Base-by-base conservation (phyloP, 2,113 vertebrate genomes). In the Plectropomus leopardus region DNA sequence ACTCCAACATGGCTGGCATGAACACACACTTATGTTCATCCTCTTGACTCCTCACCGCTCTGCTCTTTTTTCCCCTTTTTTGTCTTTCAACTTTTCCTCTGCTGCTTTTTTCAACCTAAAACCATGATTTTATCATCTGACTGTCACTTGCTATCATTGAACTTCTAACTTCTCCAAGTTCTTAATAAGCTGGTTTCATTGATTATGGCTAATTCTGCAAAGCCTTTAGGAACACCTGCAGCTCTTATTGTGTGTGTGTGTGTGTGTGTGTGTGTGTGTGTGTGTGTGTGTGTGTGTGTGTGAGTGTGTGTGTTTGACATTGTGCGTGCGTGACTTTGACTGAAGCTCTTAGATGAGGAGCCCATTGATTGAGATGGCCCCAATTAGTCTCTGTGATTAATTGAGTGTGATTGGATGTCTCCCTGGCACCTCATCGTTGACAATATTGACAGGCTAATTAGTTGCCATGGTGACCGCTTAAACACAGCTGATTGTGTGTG, bases 331-430 rank as follows among this genome's bases (percentile, higher is more conserved):
- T 63, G 60, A 79, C 84, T 89, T 90, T 90, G 86, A 89, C 75
- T 84, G 86, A 88, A 82, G 77, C 59, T 70, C 78, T 82, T 81
- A 76, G 76, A 92, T 85, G 88, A 90, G 58, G 40, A 81, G 84
- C 78, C 82, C 78, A 90, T 87, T 89, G 91, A 93, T 92, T 86
- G 85, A 89, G 81, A 92, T 88, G 92, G 89, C 90, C 91, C 77
- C 88, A 91, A 89, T 92, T 93, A 92, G 86, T 87, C 86, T 63
- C 40, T 32, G 73, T 68, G 81, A 91, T 92, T 92, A 88, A 92
- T 89, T 91, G 76, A 80, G 65, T 89, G 83, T 61, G 89, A 92
- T 90, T 92, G 86, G 88, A 80, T 72, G 78, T 83, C 80, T 86
- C 78, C 59, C 30, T 54, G 71, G 76, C 72, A 86, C 72, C 72